Percentiles rank a stretch among this genome's conserved stretches.
Evolutionary conservation across 2,888 invertebrate genomes (phyloP).

Genomic region (Choreutis nemorana): DNA sequence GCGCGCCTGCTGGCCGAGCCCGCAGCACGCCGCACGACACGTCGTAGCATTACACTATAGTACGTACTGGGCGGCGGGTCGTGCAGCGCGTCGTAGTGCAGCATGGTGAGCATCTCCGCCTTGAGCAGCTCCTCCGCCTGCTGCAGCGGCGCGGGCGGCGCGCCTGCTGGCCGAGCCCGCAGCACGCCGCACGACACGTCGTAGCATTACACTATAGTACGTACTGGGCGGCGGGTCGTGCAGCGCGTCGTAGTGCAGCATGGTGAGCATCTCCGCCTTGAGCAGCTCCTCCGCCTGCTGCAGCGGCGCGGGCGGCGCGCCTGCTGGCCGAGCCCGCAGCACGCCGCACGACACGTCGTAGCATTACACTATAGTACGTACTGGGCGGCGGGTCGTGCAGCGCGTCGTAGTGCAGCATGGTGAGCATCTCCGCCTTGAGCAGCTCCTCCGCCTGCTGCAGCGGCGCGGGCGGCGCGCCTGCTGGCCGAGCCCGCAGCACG

Average conservation of each 20-base stretch:
- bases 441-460: conserved; percentile 95
- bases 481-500: conserved; percentile 76
- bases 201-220: too few species aligned
- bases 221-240: conserved; percentile 71
- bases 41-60: too few species aligned
- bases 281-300: conserved; percentile 97
- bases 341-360: conserved; percentile 79
- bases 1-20: conserved; percentile 75
- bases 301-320: conserved; percentile 82
- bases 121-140: conserved; percentile 97
- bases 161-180: conserved; percentile 74
- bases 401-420: conserved; percentile 92
- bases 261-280: conserved; percentile 95
- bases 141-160: conserved; percentile 85
- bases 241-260: conserved; percentile 90
- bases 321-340: conserved; percentile 75
- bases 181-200: conserved; percentile 80
- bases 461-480: conserved; percentile 82
- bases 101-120: conserved; percentile 95
- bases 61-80: conserved; percentile 67
- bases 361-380: too few species aligned
- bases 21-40: conserved; percentile 80
- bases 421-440: conserved; percentile 95
- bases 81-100: conserved; percentile 87
- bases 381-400: conserved; percentile 74